Evolutionary conservation across 2,113 vertebrate genomes (phyloP), one percentile per base, ranked within the genome.

Genomic region (Zootoca vivipara): DNA sequence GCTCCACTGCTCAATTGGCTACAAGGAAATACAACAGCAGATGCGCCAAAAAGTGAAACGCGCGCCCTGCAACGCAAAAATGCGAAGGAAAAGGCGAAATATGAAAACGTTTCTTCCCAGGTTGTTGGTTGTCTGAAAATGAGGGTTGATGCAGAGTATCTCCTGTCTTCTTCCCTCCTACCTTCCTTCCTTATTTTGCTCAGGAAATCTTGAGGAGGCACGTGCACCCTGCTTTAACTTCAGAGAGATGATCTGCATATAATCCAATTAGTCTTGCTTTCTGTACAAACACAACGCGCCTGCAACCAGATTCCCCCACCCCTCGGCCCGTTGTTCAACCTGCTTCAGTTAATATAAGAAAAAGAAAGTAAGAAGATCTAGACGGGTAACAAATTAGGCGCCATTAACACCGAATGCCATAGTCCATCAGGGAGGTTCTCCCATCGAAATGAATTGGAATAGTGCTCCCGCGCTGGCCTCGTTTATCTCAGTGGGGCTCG

Each of bases 181-280:
- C 58, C 35, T 3, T 64, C 80, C 20, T 20, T 46, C 82, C 30
- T 2, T 46, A 26, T n/a, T 2, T n/a, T 62, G 16, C 16, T 16
- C 10, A 75, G 56, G 8, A 38, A 75, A 40, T 26, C 83, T 38
- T 18, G n/a, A 40, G 42, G 69, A 26, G 56, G 83, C 83, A 85
- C 72, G 56, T 22, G 83, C 72, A 20, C 72, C 58, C 56, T 64
- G 33, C 56, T 4, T 85, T 58, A 35, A 62, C 22, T 73, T 64
- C 56, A 20, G 56, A 30, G 56, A 64, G 72, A 18, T 22, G 52
- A 77, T 77, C 83, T 75, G 72, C 83, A 77, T 85, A 77, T 64
- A 77, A 85, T 85, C 83, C 83, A 77, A 77, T 85, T 85, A 85
- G 72, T 77, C 73, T 85, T 77, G 83, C 83, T 75, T 77, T 77